Conservation (phyloP, 2,888 invertebrate species). For the Tachina grossa region DNA sequence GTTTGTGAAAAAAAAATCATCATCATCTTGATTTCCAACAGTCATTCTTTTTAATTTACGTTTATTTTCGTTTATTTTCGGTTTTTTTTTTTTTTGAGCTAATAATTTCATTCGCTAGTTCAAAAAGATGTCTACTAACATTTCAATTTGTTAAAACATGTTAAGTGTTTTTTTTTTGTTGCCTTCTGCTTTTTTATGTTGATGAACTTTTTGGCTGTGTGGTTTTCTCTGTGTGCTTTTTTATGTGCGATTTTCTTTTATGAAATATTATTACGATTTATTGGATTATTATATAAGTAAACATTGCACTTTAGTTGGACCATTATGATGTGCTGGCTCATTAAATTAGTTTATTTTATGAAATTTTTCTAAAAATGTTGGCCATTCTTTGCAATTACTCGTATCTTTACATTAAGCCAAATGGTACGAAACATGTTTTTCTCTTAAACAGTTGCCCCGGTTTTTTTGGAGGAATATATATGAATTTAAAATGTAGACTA, state of each 20-base stretch:
- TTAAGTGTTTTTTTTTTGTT: conserved; percentile 4
- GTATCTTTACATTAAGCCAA: background rate
- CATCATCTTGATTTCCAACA: conserved; percentile 24
- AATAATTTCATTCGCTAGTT: conserved; percentile 24
- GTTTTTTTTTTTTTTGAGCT: background rate
- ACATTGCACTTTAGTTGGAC: background rate
- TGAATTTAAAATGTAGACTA: too few relatives aligned
- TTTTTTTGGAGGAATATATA: too few relatives aligned
- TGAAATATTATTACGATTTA: conserved; percentile 22
- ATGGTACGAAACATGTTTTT: background rate
- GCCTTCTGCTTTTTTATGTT: background rate
- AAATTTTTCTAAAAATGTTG: background rate
- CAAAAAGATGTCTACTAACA: conserved; percentile 21
- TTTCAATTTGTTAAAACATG: conserved; percentile 41
- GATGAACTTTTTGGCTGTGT: background rate
- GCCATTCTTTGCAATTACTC: conserved; percentile 1
- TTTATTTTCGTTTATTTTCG: background rate
- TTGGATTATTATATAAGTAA: conserved; percentile 42
- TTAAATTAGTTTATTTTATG: conserved; percentile 15
- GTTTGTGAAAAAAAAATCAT: conserved; percentile 34
- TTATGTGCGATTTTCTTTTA: background rate
- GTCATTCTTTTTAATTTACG: conserved; percentile 47
- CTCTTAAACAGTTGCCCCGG: too few relatives aligned
- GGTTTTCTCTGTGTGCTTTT: background rate
- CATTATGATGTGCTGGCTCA: conserved; percentile 18